Conservation (phyloP, 2,888 invertebrate species). For the Eupeodes luniger region DNA sequence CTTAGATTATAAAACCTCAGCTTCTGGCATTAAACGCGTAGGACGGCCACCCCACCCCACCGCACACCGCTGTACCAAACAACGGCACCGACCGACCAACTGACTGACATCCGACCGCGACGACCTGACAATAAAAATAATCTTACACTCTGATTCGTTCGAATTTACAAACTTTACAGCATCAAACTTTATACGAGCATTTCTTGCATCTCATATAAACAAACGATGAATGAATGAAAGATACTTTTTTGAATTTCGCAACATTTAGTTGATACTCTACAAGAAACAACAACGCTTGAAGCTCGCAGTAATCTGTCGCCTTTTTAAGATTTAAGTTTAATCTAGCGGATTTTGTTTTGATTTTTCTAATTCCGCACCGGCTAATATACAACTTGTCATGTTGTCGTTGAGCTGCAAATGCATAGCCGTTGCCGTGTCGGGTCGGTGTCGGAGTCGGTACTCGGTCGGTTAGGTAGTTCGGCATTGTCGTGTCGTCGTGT, state of each 20-base stretch:
- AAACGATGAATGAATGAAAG: slow-evolving; percentile 31
- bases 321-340: slow-evolving; percentile 39
- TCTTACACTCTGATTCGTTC: slow-evolving; percentile 12
- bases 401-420: neutral
- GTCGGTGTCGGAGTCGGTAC: neutral
- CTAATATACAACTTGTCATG: slow-evolving; percentile 12
- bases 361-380: slow-evolving; percentile 23
- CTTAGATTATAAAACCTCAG: neutral
- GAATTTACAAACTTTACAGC: slow-evolving; percentile 32
- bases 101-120: too few relatives aligned
- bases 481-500: too few relatives aligned
- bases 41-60: slow-evolving; percentile 8
- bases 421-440: neutral
- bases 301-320: slow-evolving; percentile 41
- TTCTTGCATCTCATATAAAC: slow-evolving; percentile 22
- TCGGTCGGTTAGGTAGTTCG: neutral
- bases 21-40: slow-evolving; percentile 50
- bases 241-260: slow-evolving; percentile 31
- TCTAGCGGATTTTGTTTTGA: slow-evolving; percentile 42
- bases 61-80: too few relatives aligned
- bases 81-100: too few relatives aligned
- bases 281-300: neutral
- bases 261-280: neutral
- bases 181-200: neutral
- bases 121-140: slow-evolving; percentile 27